A percentile compares a stretch with the other conserved stretches of the same genome.
These are phyloP conservation scores for Rhorus exstirpatorius DNA, from an alignment of 2,888 invertebrate genomes.

Conservation along the genomic window DNA sequence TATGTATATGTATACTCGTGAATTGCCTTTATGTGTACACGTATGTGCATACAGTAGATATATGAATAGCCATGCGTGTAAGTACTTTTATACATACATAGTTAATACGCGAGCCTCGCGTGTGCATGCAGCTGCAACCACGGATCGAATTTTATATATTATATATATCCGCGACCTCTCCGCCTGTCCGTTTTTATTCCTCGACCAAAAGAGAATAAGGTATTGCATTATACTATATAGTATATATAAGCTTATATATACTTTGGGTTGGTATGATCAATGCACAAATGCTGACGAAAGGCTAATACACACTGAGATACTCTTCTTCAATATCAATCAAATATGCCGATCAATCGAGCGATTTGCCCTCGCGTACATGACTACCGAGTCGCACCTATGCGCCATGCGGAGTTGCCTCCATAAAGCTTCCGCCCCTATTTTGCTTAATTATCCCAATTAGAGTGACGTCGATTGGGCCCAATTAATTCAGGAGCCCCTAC, in stretches of 20 bases:
- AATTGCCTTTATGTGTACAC: neutral
- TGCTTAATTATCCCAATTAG: constrained; percentile 82
- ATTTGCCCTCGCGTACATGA: constrained; percentile 15
- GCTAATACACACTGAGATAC: constrained; percentile 41
- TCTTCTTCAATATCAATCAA: constrained; percentile 23
- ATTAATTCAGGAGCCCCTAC: constrained; percentile 76
- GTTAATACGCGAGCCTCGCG: constrained; percentile 34
- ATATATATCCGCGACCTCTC: constrained; percentile 3
- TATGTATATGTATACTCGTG: constrained; percentile 15
- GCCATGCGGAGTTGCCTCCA: constrained; percentile 19
- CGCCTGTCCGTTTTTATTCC: constrained; percentile 37
- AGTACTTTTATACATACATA: constrained; percentile 27
- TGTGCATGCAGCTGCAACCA: constrained; percentile 45
- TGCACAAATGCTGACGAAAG: constrained; percentile 40
- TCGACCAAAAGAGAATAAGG: constrained; percentile 4
- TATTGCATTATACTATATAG: neutral
- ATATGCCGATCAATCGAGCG: constrained; percentile 9
- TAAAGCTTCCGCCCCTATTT: constrained; percentile 42
- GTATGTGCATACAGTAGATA: constrained; percentile 15
- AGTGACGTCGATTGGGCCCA: constrained; percentile 80
- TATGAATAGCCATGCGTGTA: constrained; percentile 40
- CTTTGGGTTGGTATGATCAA: constrained; percentile 36
- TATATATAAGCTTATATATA: constrained; percentile 33
- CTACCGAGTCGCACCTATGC: constrained; percentile 71
- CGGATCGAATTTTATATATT: constrained; percentile 43